Percentiles rank a stretch among this genome's conserved stretches.
Evolutionary conservation across 2,113 vertebrate species (phyloP).

Genomic region (Antechinus stuartii): DNA sequence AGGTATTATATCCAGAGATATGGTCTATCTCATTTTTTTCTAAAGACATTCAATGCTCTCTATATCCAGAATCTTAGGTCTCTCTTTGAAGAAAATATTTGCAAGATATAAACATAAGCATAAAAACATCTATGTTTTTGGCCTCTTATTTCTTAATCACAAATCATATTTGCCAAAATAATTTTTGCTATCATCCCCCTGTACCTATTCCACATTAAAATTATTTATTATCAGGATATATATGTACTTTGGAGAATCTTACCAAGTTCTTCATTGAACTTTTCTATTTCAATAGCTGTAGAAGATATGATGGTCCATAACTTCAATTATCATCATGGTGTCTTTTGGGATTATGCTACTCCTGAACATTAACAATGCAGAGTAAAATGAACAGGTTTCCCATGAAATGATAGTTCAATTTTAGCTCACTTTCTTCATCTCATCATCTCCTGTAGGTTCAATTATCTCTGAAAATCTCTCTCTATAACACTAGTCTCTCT

Average conservation of each 20-base stretch:
- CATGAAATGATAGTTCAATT: background rate
- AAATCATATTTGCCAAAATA: background rate
- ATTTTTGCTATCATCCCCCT: background rate
- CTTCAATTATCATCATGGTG: background rate
- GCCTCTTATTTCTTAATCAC: background rate
- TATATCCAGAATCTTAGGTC: background rate
- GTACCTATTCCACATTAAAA: background rate
- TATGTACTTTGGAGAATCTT: background rate
- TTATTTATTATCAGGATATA: background rate
- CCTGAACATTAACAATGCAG: background rate
- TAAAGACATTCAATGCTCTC: background rate
- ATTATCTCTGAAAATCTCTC: background rate
- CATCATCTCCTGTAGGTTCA: background rate
- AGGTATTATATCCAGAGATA: background rate
- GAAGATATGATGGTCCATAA: background rate
- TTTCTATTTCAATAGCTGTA: background rate
- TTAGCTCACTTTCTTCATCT: background rate
- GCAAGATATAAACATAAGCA: background rate
- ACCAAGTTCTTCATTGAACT: background rate
- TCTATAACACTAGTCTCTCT: too few species aligned
- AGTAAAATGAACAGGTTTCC: background rate
- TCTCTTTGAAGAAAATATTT: background rate
- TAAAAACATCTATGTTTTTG: background rate
- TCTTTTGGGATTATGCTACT: background rate
- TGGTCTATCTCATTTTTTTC: background rate